Evolutionary conservation across 2,888 invertebrate genomes (phyloP).

Genomic region (Protophormia terraenovae): DNA sequence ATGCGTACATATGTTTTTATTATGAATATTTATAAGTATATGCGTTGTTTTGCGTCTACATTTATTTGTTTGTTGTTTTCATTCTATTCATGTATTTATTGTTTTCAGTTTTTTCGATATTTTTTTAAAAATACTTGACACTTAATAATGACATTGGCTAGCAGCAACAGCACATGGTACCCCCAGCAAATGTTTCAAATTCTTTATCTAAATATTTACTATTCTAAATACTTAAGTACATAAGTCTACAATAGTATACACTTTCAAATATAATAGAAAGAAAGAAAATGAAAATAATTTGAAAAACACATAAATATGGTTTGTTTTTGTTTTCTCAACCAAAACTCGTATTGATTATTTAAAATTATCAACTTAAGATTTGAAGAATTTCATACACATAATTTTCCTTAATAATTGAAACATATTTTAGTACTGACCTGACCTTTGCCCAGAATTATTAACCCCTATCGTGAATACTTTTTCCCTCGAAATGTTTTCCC

Average conservation of each 20-base stretch:
- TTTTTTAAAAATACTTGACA: constrained; percentile 2
- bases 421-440: too few relatives aligned
- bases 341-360: too few relatives aligned
- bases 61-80: background rate
- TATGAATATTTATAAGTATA: background rate
- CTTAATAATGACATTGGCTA: background rate
- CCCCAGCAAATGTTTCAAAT: background rate
- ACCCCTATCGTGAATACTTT: too few relatives aligned
- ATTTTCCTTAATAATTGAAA: too few relatives aligned
- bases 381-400: background rate
- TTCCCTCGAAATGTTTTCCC: too few relatives aligned
- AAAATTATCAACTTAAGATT: background rate
- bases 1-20: background rate
- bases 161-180: constrained; percentile 5
- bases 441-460: too few relatives aligned
- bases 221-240: background rate
- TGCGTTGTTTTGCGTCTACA: background rate
- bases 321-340: too few relatives aligned
- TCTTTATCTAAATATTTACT: background rate
- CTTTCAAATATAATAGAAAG: too few relatives aligned
- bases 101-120: background rate
- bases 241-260: background rate
- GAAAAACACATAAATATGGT: too few relatives aligned
- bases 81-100: background rate
- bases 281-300: too few relatives aligned